phyloP scores from a whole-genome alignment of 1,140 invertebrate species.

The Hesperophylax magnus region DNA sequence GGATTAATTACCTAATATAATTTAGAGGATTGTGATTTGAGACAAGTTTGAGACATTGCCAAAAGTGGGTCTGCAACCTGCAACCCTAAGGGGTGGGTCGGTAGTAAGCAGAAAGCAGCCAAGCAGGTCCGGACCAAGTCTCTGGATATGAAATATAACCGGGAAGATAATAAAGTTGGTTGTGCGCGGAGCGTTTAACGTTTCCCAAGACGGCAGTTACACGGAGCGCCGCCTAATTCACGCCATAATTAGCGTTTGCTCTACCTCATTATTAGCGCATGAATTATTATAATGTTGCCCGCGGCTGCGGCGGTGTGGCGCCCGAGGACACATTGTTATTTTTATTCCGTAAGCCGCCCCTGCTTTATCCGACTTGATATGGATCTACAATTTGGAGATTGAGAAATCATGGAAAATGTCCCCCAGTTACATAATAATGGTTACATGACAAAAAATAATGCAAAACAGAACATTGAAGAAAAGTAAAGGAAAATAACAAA shows the following conservation, averaged over 20 bases:
- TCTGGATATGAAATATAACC: slow-evolving; percentile 54
- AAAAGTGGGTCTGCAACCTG: slow-evolving; percentile 1
- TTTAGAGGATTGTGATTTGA: slow-evolving; percentile 12
- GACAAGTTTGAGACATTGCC: slow-evolving; percentile 18
- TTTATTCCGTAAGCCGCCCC: not conserved
- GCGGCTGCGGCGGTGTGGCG: slow-evolving; percentile 5
- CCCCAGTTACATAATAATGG: no score
- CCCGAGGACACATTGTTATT: slow-evolving; percentile 31
- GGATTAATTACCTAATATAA: no score
- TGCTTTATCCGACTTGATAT: no score
- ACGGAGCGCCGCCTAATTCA: slow-evolving; percentile 55
- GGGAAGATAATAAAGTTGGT: slow-evolving; percentile 57
- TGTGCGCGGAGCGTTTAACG: slow-evolving; percentile 50
- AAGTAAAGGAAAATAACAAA: no score
- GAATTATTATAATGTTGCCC: slow-evolving; percentile 57
- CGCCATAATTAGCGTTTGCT: slow-evolving; percentile 59
- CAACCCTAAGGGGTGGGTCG: no score
- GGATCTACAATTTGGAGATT: no score
- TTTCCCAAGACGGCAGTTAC: slow-evolving; percentile 56
- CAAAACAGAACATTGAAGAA: no score
- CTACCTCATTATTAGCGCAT: slow-evolving; percentile 58
- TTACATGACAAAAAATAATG: no score
- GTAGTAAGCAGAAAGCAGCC: not conserved
- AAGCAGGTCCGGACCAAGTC: slow-evolving; percentile 24
- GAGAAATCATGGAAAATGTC: no score